These are phyloP conservation scores for Crypturellus tataupa DNA, from an alignment of 2,797 vertebrate genomes.

Conservation along the genomic window DNA sequence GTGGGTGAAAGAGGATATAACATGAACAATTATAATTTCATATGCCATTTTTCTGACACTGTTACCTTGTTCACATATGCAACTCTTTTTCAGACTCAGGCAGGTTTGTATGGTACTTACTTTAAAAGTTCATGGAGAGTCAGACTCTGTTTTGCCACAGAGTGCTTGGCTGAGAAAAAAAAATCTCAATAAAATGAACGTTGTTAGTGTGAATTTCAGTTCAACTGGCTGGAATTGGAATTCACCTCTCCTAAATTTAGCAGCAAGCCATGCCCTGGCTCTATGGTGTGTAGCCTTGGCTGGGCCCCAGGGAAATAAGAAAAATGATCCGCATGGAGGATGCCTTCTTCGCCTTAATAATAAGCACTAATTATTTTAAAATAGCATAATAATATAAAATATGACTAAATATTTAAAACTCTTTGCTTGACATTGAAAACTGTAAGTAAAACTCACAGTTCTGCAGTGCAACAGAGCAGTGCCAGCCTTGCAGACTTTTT, in stretches of 20 bases:
- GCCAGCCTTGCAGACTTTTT: conserved; percentile 24
- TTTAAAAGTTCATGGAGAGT: neutral
- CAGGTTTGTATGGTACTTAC: neutral
- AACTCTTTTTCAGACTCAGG: neutral
- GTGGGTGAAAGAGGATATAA: neutral
- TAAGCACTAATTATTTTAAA: conserved; percentile 5
- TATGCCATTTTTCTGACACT: neutral
- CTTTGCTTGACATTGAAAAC: conserved; percentile 25
- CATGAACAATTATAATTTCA: neutral
- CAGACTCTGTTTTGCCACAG: neutral
- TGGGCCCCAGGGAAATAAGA: neutral
- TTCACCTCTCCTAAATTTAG: neutral
- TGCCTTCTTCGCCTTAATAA: neutral
- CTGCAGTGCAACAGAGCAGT: neutral
- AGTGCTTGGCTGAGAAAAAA: neutral
- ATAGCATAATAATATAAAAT: neutral
- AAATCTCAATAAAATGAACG: neutral
- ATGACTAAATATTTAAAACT: conserved; percentile 25
- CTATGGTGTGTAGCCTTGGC: neutral
- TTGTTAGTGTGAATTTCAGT: neutral
- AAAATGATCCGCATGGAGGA: neutral
- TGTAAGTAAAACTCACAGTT: conserved; percentile 5
- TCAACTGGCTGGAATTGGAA: neutral
- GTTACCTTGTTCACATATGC: neutral
- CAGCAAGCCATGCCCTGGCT: neutral